Percentiles rank a stretch among this genome's conserved stretches.
These are phyloP conservation scores for Hemistola chrysoprasaria DNA, from an alignment of 2,888 invertebrate species.

Conservation along the genomic window DNA sequence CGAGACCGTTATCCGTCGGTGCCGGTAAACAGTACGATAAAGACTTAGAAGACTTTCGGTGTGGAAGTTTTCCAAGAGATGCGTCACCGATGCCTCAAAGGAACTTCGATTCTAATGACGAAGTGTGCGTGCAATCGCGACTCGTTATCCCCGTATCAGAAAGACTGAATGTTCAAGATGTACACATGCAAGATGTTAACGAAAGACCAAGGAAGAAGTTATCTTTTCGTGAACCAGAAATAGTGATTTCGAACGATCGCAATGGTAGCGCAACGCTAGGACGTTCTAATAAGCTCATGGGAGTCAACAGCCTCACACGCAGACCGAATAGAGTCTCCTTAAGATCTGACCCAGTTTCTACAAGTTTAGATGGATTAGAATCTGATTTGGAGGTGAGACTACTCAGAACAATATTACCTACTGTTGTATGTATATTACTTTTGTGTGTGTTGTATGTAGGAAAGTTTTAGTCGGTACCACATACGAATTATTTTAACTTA, in stretches of 20 bases:
- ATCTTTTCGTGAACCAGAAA: slow-evolving; percentile 93
- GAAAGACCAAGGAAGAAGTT: slow-evolving; percentile 91
- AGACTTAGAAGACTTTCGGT: slow-evolving; percentile 47
- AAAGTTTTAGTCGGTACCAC: too few relatives aligned
- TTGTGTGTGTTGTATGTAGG: too few relatives aligned
- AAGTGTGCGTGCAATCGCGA: slow-evolving; percentile 67
- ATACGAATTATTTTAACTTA: too few relatives aligned
- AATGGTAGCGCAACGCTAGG: slow-evolving; percentile 56
- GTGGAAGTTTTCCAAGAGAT: slow-evolving; percentile 50
- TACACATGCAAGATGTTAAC: slow-evolving; percentile 51
- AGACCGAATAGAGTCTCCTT: slow-evolving; percentile 58
- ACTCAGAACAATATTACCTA: too few relatives aligned
- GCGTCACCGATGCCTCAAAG: slow-evolving; percentile 43
- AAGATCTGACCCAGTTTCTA: slow-evolving; percentile 53
- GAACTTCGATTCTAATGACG: slow-evolving; percentile 62
- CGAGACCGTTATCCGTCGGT: slow-evolving; percentile 68
- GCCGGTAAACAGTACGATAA: slow-evolving; percentile 61
- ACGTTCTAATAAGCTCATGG: slow-evolving; percentile 71
- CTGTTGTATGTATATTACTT: too few relatives aligned
- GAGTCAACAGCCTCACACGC: slow-evolving; percentile 64
- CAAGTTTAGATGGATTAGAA: slow-evolving; percentile 83
- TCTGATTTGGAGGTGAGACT: slow-evolving; percentile 81
- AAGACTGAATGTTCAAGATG: slow-evolving; percentile 59
- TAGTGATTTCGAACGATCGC: slow-evolving; percentile 58
- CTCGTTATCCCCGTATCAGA: slow-evolving; percentile 65